A percentile compares a stretch with the other conserved stretches of the same genome.
Conservation (phyloP, 2,888 invertebrate species). For the Diloba caeruleocephala region DNA sequence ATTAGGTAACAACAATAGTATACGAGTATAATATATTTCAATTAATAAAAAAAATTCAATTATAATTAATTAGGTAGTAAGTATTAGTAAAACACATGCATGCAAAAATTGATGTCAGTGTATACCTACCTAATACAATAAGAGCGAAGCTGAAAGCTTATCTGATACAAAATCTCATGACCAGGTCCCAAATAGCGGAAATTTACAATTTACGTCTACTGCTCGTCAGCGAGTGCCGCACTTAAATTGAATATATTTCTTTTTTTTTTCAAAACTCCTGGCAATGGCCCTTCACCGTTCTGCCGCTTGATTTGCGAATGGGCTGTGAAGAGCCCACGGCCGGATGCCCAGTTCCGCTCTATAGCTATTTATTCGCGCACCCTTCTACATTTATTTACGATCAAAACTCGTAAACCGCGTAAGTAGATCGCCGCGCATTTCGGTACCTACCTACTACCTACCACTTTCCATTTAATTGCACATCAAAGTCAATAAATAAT, state of each 20-base stretch:
- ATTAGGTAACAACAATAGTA: too few relatives aligned
- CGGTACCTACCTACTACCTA: not conserved
- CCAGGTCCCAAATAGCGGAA: slow-evolving; percentile 16
- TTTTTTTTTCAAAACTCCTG: slow-evolving; percentile 38
- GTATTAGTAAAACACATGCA: too few relatives aligned
- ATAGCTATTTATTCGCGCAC: slow-evolving; percentile 39
- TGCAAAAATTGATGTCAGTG: too few relatives aligned
- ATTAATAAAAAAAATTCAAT: too few relatives aligned
- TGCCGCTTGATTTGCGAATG: slow-evolving; percentile 68
- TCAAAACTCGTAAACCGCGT: slow-evolving; percentile 42
- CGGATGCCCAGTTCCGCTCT: slow-evolving; percentile 45
- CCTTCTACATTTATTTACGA: slow-evolving; percentile 55
- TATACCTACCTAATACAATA: slow-evolving; percentile 2
- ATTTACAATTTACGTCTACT: slow-evolving; percentile 36
- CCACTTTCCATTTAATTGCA: not conserved
- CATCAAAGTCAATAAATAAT: too few relatives aligned
- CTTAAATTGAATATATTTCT: slow-evolving; percentile 46
- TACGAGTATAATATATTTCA: too few relatives aligned
- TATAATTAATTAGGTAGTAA: too few relatives aligned
- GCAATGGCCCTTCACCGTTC: slow-evolving; percentile 60
- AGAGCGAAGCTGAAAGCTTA: slow-evolving; percentile 10
- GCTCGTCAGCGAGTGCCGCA: slow-evolving; percentile 16
- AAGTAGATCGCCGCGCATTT: slow-evolving; percentile 19
- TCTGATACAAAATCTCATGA: slow-evolving; percentile 15
- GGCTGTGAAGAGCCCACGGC: slow-evolving; percentile 59